Evolutionary conservation across 1,140 invertebrate genomes (phyloP).

Genomic region (Lordiphosa clarofinis): DNA sequence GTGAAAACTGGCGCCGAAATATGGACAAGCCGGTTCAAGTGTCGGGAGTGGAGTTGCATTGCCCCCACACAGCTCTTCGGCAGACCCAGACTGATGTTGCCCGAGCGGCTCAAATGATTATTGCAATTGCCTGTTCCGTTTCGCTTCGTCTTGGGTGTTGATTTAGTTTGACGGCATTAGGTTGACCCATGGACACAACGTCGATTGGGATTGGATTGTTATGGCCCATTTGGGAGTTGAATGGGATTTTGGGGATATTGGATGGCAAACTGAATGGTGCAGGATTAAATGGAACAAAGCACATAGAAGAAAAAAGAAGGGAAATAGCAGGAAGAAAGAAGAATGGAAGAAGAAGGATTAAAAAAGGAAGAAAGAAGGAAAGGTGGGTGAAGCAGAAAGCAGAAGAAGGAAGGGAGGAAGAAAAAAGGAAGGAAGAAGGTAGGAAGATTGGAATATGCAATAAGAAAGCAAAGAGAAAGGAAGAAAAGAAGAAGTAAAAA

Average conservation of each 20-base stretch:
- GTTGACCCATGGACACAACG: background rate
- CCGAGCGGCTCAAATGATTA: conserved; percentile 29
- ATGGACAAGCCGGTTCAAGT: conserved; percentile 43
- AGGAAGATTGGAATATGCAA: too few relatives aligned
- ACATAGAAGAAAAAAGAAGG: background rate
- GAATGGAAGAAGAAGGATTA: background rate
- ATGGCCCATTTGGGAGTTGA: too few relatives aligned
- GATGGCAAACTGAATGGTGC: too few relatives aligned
- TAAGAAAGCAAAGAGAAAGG: too few relatives aligned
- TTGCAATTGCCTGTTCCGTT: conserved; percentile 18
- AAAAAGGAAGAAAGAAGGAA: too few relatives aligned
- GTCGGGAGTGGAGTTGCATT: conserved; percentile 5
- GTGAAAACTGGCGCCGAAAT: conserved; percentile 68
- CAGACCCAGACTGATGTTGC: conserved; percentile 3
- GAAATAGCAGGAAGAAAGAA: background rate
- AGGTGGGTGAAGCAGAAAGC: too few relatives aligned
- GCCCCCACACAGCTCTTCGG: background rate
- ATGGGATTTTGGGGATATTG: too few relatives aligned
- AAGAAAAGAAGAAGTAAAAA: too few relatives aligned
- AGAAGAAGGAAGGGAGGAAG: too few relatives aligned
- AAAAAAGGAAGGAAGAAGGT: too few relatives aligned
- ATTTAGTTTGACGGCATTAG: conserved; percentile 12
- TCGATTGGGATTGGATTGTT: too few relatives aligned
- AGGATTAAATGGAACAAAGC: too few relatives aligned
- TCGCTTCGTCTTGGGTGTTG: conserved; percentile 6